phyloP scores from a whole-genome alignment of 2,888 invertebrate genomes.

The Amphipyra tragopoginis region DNA sequence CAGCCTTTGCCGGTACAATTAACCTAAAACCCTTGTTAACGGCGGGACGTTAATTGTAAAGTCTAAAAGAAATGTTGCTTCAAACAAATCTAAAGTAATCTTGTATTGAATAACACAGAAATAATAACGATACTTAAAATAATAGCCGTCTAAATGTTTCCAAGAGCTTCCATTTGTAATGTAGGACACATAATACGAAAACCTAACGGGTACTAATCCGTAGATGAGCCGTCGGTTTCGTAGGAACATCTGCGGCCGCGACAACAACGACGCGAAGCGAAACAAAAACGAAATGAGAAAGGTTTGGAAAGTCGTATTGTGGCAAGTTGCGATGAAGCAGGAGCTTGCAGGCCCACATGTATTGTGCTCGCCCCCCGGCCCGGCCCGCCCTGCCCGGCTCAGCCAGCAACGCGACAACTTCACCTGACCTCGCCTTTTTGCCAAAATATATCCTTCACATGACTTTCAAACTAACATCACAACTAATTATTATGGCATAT shows the following conservation, averaged over 20 bases:
- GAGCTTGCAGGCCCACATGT: slow-evolving; percentile 60
- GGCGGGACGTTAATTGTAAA: slow-evolving; percentile 9
- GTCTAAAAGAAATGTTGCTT: slow-evolving; percentile 14
- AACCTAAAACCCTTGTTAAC: slow-evolving; percentile 28
- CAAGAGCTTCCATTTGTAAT: slow-evolving; percentile 72
- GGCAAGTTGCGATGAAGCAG: slow-evolving; percentile 79
- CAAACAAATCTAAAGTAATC: slow-evolving; percentile 2
- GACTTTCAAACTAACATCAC: slow-evolving; percentile 10
- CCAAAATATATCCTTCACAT: slow-evolving; percentile 22
- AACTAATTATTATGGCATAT: slow-evolving; percentile 4
- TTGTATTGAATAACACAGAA: slow-evolving; percentile 17
- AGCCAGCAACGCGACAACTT: slow-evolving; percentile 15
- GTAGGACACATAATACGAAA: slow-evolving; percentile 81
- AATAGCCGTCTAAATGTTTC: slow-evolving; percentile 65
- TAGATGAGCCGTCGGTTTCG: slow-evolving; percentile 84
- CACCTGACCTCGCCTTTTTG: slow-evolving; percentile 35
- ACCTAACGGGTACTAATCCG: slow-evolving; percentile 86
- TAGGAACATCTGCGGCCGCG: slow-evolving; percentile 83
- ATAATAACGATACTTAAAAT: slow-evolving; percentile 51
- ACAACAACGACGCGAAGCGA: slow-evolving; percentile 72
- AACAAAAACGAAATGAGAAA: slow-evolving; percentile 89
- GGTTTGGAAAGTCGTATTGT: slow-evolving; percentile 85
- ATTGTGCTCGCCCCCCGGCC: slow-evolving; percentile 54
- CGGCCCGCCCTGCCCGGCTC: slow-evolving; percentile 14
- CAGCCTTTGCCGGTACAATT: slow-evolving; percentile 25